phyloP scores from a whole-genome alignment of 1,140 invertebrate species.

The Calycopis cecrops region DNA sequence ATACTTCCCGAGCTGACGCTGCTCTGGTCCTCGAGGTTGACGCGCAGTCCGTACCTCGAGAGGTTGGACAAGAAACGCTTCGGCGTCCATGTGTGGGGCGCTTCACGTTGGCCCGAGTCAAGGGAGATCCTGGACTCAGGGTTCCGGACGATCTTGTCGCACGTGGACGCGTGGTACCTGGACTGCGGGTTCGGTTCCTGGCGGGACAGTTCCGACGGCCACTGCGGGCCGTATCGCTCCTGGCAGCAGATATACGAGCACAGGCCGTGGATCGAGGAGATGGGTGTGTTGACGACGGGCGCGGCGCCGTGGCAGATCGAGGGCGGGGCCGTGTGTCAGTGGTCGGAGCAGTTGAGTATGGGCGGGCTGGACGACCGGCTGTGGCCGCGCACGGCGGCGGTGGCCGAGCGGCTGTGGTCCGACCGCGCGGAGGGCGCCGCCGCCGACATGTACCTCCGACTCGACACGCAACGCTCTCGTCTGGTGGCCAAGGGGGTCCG shows the following conservation, averaged over 20 bases:
- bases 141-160: constrained; percentile 86
- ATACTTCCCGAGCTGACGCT: constrained; percentile 79
- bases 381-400: constrained; percentile 82
- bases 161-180: constrained; percentile 90
- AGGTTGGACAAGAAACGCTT: constrained; percentile 74
- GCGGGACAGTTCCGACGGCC: constrained; percentile 80
- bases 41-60: constrained; percentile 82
- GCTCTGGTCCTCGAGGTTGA: constrained; percentile 88
- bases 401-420: constrained; percentile 79
- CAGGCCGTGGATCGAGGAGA: constrained; percentile 80
- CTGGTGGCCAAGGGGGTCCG: constrained; percentile 78
- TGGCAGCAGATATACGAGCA: constrained; percentile 91
- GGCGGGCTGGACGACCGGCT: constrained; percentile 79
- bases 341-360: constrained; percentile 81
- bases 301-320: constrained; percentile 83
- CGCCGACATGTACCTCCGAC: constrained; percentile 78
- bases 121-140: constrained; percentile 82
- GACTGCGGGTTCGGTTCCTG: constrained; percentile 90
- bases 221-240: constrained; percentile 86
- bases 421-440: constrained; percentile 57
- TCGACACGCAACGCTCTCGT: constrained; percentile 80
- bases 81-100: constrained; percentile 85
- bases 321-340: constrained; percentile 84
- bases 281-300: constrained; percentile 77
- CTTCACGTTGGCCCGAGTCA: constrained; percentile 85